Base-by-base conservation (phyloP, 2,888 invertebrate species). In the Dorcus parallelipipedus region DNA sequence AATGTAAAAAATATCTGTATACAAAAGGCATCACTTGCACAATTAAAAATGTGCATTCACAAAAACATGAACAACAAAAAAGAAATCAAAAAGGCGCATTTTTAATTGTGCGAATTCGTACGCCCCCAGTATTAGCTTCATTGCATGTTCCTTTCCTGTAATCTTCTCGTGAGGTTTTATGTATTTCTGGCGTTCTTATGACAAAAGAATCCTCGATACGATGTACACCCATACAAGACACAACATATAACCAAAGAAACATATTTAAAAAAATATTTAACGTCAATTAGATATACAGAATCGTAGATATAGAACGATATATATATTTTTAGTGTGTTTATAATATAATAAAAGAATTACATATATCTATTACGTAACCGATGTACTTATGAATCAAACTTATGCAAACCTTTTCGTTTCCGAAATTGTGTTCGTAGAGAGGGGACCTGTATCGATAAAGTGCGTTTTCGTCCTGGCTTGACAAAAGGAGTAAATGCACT, bases 321-420 rank as follows among this genome's bases (percentile, higher is more conserved):
- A 51, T 51, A 51, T 51, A 51, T 51, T 51, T 51, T 51, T 51
- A 51, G 51, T 51, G 51, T 39, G 51, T 51, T 38, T 51, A 39
- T 51, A 50, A 14, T 39, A 17, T 39, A 14, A 6, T 40, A 51
- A 38, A 26, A 23, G 10, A 33, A 33, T 33, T 49, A 49, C 7
- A 8, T 43, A 45, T 45, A 45, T 10, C 38, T 51, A 38, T 40
- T 39, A 39, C 38, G 20, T 38, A 39, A 51, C 51, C 51, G 40
- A 51, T 45, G 45, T 45, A 51, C 51, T 51, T 51, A 51, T 51
- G 51, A 51, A 40, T n/a, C 10, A 51, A n/a, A 39, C 51, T 51
- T 51, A 51, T 51, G 51, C 38, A 38, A 49, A 38, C 23, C 33
- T 14, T n/a, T 9, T 6, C 17, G 3, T 45, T 45, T 51, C 23